Percentiles rank a stretch among this genome's conserved stretches.
phyloP scores from a whole-genome alignment of 2,797 vertebrate genomes.

The Toxotes lorentzi region DNA sequence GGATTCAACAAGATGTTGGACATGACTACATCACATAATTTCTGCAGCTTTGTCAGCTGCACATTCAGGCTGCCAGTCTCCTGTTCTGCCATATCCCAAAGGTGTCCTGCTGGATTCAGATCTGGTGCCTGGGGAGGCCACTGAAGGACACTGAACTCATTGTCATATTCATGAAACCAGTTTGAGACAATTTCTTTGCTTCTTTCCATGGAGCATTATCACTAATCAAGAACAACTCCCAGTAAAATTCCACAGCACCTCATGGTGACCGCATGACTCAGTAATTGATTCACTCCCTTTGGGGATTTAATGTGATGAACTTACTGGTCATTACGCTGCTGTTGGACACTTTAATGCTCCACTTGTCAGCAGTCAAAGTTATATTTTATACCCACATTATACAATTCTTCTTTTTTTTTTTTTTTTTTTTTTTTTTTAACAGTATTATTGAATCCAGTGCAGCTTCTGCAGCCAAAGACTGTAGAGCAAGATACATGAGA shows the following conservation, averaged over 20 bases:
- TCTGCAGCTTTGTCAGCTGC: too few species aligned
- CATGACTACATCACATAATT: not conserved
- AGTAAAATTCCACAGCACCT: constrained; percentile 16
- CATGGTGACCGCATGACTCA: constrained; percentile 15
- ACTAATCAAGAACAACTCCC: constrained; percentile 24
- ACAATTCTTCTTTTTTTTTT: not conserved
- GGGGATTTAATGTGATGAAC: constrained; percentile 16
- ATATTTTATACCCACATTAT: constrained; percentile 3
- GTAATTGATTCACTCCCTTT: constrained; percentile 8
- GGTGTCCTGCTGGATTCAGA: too few species aligned
- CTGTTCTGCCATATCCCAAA: not conserved
- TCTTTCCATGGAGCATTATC: not conserved
- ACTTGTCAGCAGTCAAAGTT: not conserved
- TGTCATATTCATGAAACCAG: too few species aligned
- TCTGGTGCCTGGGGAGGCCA: too few species aligned
- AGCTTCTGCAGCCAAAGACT: not conserved
- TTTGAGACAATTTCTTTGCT: not conserved
- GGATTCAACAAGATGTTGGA: not conserved
- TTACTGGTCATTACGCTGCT: constrained; percentile 19
- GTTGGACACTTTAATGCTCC: constrained; percentile 18
- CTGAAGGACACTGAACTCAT: too few species aligned
- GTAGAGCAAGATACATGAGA: constrained; percentile 31
- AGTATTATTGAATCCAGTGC: not conserved
- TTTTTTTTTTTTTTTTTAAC: not conserved
- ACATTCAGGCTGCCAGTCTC: not conserved